phyloP scores from a whole-genome alignment of 2,888 invertebrate genomes.

The Agriopis marginaria region DNA sequence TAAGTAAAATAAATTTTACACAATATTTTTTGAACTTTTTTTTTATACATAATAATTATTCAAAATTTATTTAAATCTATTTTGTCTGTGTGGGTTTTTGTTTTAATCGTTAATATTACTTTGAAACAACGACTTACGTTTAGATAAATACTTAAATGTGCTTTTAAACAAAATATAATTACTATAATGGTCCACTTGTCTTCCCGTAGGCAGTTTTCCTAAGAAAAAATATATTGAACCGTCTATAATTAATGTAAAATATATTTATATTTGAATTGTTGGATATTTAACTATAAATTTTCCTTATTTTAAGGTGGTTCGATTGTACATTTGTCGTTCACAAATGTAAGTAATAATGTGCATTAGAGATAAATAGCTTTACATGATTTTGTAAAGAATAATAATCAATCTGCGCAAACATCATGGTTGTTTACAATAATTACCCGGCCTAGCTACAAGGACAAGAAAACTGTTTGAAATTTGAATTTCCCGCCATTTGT shows the following conservation, averaged over 20 bases:
- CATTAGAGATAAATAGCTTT: no score
- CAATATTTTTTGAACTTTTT: slow-evolving; percentile 6
- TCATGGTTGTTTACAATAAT: no score
- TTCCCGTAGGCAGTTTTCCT: slow-evolving; percentile 24
- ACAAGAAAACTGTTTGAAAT: no score
- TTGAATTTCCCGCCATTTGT: no score
- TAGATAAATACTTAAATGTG: slow-evolving; percentile 9
- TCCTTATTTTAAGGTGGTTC: no score
- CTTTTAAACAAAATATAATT: slow-evolving; percentile 31
- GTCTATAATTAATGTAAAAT: slow-evolving; percentile 32
- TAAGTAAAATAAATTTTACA: slow-evolving; percentile 15
- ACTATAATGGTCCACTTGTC: slow-evolving; percentile 36
- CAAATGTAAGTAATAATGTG: no score
- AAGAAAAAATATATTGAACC: slow-evolving; percentile 25
- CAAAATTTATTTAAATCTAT: not conserved
- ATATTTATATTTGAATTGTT: slow-evolving; percentile 12
- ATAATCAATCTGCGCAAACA: no score
- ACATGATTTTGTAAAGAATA: no score
- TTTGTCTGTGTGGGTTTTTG: not conserved
- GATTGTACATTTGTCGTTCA: no score
- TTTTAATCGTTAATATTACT: not conserved
- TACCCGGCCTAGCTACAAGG: no score
- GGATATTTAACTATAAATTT: slow-evolving; percentile 5
- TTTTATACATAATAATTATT: not conserved
- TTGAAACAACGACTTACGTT: slow-evolving; percentile 30